Conservation (phyloP, 30 jellyfish, hydroid and myxozoan genomes). For the Rhopilema esculentum region DNA sequence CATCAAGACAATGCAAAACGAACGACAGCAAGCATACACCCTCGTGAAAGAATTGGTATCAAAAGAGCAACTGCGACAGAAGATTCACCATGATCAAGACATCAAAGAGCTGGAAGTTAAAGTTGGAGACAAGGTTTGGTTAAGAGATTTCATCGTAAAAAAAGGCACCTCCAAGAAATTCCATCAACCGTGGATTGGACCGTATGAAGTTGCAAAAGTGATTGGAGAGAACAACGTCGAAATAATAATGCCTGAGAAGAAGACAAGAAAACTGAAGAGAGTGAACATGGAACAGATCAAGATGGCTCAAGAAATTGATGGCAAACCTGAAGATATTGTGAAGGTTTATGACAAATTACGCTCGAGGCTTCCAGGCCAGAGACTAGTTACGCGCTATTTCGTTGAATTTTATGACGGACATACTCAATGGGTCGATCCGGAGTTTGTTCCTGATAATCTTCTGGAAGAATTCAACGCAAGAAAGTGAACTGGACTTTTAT, state of each 20-base stretch:
- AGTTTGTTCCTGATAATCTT: conserved; percentile 32
- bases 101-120: not conserved
- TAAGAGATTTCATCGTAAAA: conserved; percentile 26
- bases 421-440: conserved; percentile 56
- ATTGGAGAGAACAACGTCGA: conserved; percentile 45
- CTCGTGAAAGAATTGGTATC: no score
- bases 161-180: conserved; percentile 52
- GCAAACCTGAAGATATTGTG: conserved; percentile 36
- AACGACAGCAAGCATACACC: no score
- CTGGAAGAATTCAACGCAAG: no score
- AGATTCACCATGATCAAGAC: conserved; percentile 7
- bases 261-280: conserved; percentile 9
- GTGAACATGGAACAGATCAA: conserved; percentile 38
- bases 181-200: conserved; percentile 58
- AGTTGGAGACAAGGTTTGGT: conserved; percentile 41
- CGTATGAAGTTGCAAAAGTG: conserved; percentile 25
- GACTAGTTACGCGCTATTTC: conserved; percentile 31
- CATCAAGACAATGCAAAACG: no score
- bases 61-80: no score
- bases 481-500: no score
- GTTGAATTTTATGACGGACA: conserved; percentile 47
- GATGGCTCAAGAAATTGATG: conserved; percentile 29
- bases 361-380: conserved; percentile 60
- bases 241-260: conserved; percentile 17
- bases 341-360: conserved; percentile 38